Conservation (phyloP, 2,797 vertebrate species). For the Crax fasciolata region DNA sequence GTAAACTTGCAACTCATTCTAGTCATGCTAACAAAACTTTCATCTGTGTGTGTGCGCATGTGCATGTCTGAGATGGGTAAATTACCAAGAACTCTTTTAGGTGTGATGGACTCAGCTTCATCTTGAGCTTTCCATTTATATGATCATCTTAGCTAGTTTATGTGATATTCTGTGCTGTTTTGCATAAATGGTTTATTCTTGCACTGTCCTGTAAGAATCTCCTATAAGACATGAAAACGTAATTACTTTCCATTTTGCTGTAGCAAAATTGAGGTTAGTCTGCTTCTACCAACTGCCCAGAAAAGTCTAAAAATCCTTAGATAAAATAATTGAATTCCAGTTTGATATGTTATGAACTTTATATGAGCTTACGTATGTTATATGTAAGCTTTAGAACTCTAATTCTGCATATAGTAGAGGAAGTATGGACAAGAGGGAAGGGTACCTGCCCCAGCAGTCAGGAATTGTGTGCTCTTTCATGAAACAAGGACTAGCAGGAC, state of each 20-base stretch:
- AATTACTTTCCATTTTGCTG: neutral
- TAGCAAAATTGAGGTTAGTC: neutral
- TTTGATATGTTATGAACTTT: neutral
- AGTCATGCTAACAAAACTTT: neutral
- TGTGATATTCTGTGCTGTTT: neutral
- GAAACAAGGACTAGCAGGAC: accelerated
- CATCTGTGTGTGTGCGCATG: neutral
- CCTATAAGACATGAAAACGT: neutral
- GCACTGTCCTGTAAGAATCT: neutral
- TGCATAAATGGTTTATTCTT: neutral
- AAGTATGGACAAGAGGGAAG: neutral
- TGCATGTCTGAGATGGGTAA: neutral
- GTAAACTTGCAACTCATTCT: neutral
- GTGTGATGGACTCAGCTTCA: neutral
- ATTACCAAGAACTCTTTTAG: neutral
- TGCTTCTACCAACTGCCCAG: neutral
- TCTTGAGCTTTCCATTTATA: neutral
- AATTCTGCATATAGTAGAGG: neutral
- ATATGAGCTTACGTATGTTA: too few species aligned
- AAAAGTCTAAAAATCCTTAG: neutral
- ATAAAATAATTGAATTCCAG: neutral
- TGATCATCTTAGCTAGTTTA: neutral
- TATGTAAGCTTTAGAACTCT: neutral
- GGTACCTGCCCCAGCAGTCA: neutral
- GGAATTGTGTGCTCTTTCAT: neutral